Conservation (phyloP, 2,888 invertebrate species). For the Podotricha telesiphe region DNA sequence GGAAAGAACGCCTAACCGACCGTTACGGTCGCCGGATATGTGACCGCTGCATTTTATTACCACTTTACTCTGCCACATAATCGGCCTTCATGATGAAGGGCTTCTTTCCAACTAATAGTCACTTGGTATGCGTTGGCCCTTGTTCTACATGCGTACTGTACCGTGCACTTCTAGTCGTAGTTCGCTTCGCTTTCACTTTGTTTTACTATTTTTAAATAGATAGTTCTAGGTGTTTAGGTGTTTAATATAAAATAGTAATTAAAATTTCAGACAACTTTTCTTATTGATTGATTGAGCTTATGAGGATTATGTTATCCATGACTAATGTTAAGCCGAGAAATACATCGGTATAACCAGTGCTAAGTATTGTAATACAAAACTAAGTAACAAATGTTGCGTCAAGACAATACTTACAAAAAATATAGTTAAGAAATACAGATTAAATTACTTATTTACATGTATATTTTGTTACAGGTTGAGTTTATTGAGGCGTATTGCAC, state of each 20-base stretch:
- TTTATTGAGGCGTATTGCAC: constrained; percentile 89
- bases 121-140: constrained; percentile 55
- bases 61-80: constrained; percentile 83
- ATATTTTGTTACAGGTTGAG: constrained; percentile 85
- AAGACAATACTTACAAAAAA: neutral
- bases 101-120: constrained; percentile 73
- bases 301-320: neutral
- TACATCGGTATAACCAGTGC: neutral
- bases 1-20: constrained; percentile 76
- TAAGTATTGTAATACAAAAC: neutral
- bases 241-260: neutral
- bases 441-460: neutral
- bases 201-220: constrained; percentile 2
- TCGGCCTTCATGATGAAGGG: constrained; percentile 81
- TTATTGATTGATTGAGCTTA: neutral
- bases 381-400: neutral
- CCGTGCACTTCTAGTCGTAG: constrained; percentile 37
- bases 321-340: neutral
- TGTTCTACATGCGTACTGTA: constrained; percentile 44
- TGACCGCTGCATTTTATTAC: constrained; percentile 84
- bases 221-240: neutral
- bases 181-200: constrained; percentile 24
- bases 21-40: constrained; percentile 80
- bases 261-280: neutral
- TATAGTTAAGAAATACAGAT: neutral